Conservation (phyloP, 2,888 invertebrate genomes). For the Nomada goodeniana region DNA sequence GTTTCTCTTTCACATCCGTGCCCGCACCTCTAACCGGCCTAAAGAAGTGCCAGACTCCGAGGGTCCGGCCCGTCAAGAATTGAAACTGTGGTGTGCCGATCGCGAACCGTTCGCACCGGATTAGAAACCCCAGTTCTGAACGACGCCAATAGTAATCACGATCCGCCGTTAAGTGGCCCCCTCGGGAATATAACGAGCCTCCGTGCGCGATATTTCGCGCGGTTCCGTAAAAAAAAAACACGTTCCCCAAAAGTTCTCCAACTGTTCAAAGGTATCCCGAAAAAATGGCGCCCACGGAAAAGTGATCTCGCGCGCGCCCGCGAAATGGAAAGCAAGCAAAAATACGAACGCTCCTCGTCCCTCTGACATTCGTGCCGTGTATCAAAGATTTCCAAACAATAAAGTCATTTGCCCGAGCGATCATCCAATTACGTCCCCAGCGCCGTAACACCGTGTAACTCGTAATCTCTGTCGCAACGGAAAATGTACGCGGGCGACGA, state of each 20-base stretch:
- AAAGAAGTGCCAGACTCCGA: conserved; percentile 64
- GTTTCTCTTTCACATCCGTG: conserved; percentile 79
- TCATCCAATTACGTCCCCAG: conserved; percentile 3
- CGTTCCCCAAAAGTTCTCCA: background rate
- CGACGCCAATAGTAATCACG: background rate
- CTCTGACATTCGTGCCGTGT: no score
- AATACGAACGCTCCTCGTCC: no score
- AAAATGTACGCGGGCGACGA: background rate
- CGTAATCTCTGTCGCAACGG: conserved; percentile 24
- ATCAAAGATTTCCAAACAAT: background rate
- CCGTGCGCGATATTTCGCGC: no score
- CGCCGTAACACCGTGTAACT: background rate
- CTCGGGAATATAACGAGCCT: no score
- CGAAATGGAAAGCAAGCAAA: no score
- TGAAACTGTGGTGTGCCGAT: conserved; percentile 62
- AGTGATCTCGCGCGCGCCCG: no score
- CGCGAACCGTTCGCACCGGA: conserved; percentile 32
- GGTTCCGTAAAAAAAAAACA: no score
- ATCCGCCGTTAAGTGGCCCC: no score
- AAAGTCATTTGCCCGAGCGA: conserved; percentile 1
- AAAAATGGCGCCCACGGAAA: no score
- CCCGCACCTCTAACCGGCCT: conserved; percentile 72
- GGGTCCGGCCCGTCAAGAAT: conserved; percentile 64
- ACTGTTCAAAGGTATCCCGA: no score
- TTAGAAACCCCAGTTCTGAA: background rate